Conservation (phyloP, 1,140 invertebrate genomes). For the Pseudobourletiella spinata region DNA sequence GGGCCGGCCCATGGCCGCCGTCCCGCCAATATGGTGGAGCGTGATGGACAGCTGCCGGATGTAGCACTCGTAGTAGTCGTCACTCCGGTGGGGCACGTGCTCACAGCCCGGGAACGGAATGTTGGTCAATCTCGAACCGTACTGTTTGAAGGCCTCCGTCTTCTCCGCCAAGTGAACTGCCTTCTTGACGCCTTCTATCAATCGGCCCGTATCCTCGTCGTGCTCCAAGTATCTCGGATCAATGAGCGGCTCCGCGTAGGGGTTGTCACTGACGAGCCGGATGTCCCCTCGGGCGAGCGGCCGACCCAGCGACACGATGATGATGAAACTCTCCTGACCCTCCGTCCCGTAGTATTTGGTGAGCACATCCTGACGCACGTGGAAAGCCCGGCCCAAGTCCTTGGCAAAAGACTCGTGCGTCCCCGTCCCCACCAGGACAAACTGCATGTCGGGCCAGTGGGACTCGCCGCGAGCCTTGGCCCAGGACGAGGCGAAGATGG, state of each 20-base stretch:
- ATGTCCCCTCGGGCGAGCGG: slow-evolving; percentile 10
- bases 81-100: slow-evolving; percentile 40
- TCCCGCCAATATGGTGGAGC: slow-evolving; percentile 60
- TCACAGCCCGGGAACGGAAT: slow-evolving; percentile 33
- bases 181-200: slow-evolving; percentile 9
- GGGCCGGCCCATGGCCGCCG: slow-evolving; percentile 64
- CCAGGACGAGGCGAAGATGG: slow-evolving; percentile 1
- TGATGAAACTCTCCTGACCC: slow-evolving; percentile 11
- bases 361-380: not conserved
- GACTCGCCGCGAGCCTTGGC: slow-evolving; percentile 14
- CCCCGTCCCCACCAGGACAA: slow-evolving; percentile 4
- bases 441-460: slow-evolving; percentile 18
- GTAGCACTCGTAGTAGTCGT: slow-evolving; percentile 49
- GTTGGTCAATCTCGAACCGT: not conserved
- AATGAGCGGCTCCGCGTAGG: not conserved
- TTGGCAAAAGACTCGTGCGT: not conserved
- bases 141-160: slow-evolving; percentile 2
- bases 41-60: slow-evolving; percentile 45
- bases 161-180: slow-evolving; percentile 12
- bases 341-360: slow-evolving; percentile 5
- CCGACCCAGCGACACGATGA: slow-evolving; percentile 5
- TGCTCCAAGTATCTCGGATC: slow-evolving; percentile 17
- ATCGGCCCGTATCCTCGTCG: not conserved
- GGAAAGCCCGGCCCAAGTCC: slow-evolving; percentile 5
- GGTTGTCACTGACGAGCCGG: not conserved